Base-by-base conservation (phyloP, 2,113 vertebrate genomes). In the Myotis davidii region DNA sequence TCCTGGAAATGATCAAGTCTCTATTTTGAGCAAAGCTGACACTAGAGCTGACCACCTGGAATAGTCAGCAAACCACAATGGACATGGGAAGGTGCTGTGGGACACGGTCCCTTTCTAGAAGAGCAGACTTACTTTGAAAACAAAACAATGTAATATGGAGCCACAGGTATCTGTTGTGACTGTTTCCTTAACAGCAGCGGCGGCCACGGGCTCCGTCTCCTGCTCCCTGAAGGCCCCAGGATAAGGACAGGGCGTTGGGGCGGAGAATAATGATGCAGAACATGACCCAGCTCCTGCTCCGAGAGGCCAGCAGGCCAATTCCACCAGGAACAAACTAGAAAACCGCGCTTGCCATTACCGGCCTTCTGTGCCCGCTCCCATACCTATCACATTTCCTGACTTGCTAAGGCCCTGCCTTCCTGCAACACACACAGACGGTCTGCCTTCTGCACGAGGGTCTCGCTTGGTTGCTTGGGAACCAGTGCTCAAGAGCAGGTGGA, bases 121-220 rank as follows among this genome's bases (percentile, higher is more conserved):
- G 27, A 89, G 56, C 39, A 34, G 2, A 65, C n/a, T 92, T 65
- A 8, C 20, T 76, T 8, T 56, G 42, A 70, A 50, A 34, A 52
- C 16, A 37, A 27, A n/a, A 29, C 13, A 23, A 16, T 1, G 5
- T 3, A 21, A 10, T 5, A 11, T 0, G 8, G 29, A 3, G 25
- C 14, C 0, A 16, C 5, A 6, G 6, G 17, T 5, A 20, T 61
- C n/a, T 29, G 56, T 12, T 37, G 42, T 18, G 50, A 34, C 59
- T 4, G 61, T 14, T 27, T 81, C 72, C 39, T 52, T 13, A 18
- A 7, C 0, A 23, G 37, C 39, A 52, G 59, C 0, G 6, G 18
- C 16, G 6, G 76, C 76, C 79, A 2, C 17, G 2, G 67, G 27
- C 10, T 45, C 13, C 0, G 70, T 34, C 27, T 34, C n/a, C 45